Conservation (phyloP, 1,140 invertebrate genomes). For the Drosophila ogumai region DNA sequence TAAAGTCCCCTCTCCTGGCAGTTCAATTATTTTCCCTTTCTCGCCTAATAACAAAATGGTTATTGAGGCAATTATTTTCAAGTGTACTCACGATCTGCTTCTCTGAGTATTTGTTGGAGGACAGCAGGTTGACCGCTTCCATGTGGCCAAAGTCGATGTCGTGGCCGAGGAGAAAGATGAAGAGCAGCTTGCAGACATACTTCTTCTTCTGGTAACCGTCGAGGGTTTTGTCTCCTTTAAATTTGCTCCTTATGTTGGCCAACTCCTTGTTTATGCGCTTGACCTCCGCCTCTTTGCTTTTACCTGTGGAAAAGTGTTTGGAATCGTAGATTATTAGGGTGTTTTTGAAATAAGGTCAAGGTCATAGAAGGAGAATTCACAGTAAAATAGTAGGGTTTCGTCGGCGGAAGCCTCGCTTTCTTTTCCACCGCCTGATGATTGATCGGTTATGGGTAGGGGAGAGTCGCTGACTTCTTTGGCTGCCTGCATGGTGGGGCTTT, state of each 20-base stretch:
- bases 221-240: constrained; percentile 99
- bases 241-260: constrained; percentile 99
- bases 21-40: constrained; percentile 11
- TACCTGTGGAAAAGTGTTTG: constrained; percentile 88
- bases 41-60: constrained; percentile 5
- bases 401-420: constrained; percentile 23
- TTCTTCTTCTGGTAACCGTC: constrained; percentile 99
- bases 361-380: constrained; percentile 41
- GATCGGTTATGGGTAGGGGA: constrained; percentile 32
- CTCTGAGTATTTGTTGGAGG: constrained; percentile 99
- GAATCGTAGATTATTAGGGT: constrained; percentile 2
- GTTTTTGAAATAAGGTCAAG: constrained; percentile 34
- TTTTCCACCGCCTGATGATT: constrained; percentile 9
- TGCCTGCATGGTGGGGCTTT: constrained; percentile 18
- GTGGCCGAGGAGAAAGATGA: constrained; percentile 99
- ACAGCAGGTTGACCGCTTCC: constrained; percentile 99
- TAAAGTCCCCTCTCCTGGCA: neutral
- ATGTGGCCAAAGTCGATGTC: constrained; percentile 99
- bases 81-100: constrained; percentile 98
- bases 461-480: constrained; percentile 31
- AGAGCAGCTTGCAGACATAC: constrained; percentile 99
- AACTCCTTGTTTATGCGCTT: constrained; percentile 99
- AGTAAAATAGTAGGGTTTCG: constrained; percentile 32
- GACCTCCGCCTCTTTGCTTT: constrained; percentile 99
- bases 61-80: constrained; percentile 25